phyloP scores from a whole-genome alignment of 2,888 invertebrate genomes.

The Clostera curtula region DNA sequence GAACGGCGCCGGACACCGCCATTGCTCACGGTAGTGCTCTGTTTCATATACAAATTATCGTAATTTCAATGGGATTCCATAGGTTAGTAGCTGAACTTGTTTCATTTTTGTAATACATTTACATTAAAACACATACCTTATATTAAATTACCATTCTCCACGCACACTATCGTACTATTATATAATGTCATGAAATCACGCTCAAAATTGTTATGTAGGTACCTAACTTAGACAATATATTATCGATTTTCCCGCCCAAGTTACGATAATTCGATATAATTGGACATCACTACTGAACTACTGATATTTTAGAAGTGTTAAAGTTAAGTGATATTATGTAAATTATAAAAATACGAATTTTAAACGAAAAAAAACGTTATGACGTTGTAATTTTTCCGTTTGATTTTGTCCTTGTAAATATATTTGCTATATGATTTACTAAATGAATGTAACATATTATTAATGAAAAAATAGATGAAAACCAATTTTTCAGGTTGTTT shows the following conservation, averaged over 20 bases:
- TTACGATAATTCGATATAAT: conserved; percentile 46
- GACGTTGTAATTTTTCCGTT: conserved; percentile 65
- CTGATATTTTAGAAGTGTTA: conserved; percentile 59
- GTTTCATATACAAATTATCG: conserved; percentile 43
- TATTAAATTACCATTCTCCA: no score
- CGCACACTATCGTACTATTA: no score
- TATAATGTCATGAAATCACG: no score
- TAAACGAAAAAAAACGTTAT: conserved; percentile 65
- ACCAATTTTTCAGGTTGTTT: conserved; percentile 61
- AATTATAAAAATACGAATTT: conserved; percentile 72
- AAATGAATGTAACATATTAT: conserved; percentile 74
- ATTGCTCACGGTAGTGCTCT: conserved; percentile 69
- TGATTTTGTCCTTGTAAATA: conserved; percentile 72
- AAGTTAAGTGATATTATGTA: conserved; percentile 70
- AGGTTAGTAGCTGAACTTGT: no score
- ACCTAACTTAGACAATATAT: no score
- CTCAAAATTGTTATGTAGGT: conserved; percentile 1
- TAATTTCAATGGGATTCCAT: conserved; percentile 24
- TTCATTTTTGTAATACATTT: no score
- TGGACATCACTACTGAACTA: conserved; percentile 58
- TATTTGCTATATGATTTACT: conserved; percentile 74
- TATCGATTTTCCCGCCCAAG: conserved; percentile 7
- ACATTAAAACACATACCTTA: no score
- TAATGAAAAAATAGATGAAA: conserved; percentile 72
- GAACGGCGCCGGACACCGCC: conserved; percentile 63